Conservation (phyloP, 2,888 invertebrate species). For the Drosophila cognata region DNA sequence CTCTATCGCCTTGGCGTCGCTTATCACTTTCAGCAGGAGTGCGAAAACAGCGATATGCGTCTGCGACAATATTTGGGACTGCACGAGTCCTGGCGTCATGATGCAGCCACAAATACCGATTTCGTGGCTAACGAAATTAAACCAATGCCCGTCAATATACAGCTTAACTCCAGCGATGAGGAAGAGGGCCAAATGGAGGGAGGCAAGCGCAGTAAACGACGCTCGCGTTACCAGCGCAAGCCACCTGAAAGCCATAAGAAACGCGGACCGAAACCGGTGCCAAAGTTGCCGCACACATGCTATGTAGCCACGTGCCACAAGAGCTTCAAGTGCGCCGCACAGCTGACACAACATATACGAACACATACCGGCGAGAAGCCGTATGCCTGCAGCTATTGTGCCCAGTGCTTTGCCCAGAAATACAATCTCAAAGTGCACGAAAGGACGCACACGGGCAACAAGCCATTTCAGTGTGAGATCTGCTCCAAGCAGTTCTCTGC, state of each 20-base stretch:
- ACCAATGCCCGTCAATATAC: slow-evolving; percentile 41
- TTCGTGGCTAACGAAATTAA: slow-evolving; percentile 53
- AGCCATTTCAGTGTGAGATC: slow-evolving; percentile 88
- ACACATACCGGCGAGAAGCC: slow-evolving; percentile 88
- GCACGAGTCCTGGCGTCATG: slow-evolving; percentile 82
- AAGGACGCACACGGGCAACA: slow-evolving; percentile 87
- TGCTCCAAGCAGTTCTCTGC: slow-evolving; percentile 88
- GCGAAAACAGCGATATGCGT: slow-evolving; percentile 87
- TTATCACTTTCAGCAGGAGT: slow-evolving; percentile 88
- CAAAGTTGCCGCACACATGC: slow-evolving; percentile 87
- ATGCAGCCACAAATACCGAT: slow-evolving; percentile 87
- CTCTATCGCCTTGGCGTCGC: slow-evolving; percentile 88
- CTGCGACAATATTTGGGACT: slow-evolving; percentile 87
- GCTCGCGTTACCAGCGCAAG: slow-evolving; percentile 86
- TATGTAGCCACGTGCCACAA: slow-evolving; percentile 86
- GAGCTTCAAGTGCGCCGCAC: slow-evolving; percentile 87
- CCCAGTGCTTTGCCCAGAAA: slow-evolving; percentile 87
- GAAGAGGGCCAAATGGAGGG: slow-evolving; percentile 70
- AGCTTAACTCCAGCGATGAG: slow-evolving; percentile 60
- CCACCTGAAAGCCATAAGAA: slow-evolving; percentile 87
- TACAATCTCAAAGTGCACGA: slow-evolving; percentile 88
- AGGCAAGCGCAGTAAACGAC: slow-evolving; percentile 75
- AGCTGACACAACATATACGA: slow-evolving; percentile 87
- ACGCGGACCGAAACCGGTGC: slow-evolving; percentile 87
- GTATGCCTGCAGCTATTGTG: slow-evolving; percentile 87